Evolutionary conservation across 2,797 vertebrate species (phyloP).

Genomic region (Naso thynnoides): DNA sequence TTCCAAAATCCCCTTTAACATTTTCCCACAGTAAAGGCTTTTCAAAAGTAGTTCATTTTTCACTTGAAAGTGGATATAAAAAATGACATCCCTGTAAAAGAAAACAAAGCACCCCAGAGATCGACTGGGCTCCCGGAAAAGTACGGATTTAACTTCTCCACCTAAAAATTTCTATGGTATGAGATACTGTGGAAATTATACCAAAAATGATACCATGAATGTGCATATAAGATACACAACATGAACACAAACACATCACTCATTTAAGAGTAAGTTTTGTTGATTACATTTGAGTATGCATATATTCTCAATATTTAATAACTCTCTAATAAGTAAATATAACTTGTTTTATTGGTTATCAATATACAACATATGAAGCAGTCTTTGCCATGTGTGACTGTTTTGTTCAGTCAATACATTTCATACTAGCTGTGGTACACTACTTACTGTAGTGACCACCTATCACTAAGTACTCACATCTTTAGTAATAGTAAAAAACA

Average conservation of each 20-base stretch:
- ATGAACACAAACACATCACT: neutral
- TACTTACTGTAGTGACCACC: slow-evolving; percentile 3
- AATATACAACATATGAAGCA: slow-evolving; percentile 3
- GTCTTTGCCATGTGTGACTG: neutral
- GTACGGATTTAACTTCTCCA: neutral
- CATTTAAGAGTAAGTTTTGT: neutral
- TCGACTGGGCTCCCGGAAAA: neutral
- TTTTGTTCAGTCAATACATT: neutral
- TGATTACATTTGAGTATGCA: neutral
- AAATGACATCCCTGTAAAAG: neutral
- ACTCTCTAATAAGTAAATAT: neutral
- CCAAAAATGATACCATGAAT: neutral
- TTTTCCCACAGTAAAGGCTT: no score
- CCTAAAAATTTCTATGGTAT: neutral
- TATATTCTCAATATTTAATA: neutral
- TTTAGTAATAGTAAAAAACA: no score
- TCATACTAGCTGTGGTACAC: neutral
- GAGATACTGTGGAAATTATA: no score
- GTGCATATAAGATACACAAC: neutral
- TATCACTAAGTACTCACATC: no score
- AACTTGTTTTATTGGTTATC: neutral
- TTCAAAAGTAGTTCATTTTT: no score
- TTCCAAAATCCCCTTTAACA: no score
- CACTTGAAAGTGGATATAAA: no score
- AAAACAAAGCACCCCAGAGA: neutral